phyloP scores from a whole-genome alignment of 2,888 invertebrate species.

The Drosophila atripex region DNA sequence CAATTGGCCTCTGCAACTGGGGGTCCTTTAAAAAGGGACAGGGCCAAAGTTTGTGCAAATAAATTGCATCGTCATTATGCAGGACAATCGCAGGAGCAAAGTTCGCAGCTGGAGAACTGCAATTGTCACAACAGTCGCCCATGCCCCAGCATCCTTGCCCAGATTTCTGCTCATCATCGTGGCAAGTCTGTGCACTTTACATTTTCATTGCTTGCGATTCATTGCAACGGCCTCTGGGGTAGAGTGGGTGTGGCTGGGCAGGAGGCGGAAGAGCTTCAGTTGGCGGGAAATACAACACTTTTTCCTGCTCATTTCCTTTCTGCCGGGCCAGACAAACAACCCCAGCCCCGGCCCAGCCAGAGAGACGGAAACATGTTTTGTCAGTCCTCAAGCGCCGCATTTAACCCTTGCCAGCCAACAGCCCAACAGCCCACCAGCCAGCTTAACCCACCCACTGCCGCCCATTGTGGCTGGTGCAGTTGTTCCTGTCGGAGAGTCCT shows the following conservation, averaged over 20 bases:
- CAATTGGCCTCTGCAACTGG: slow-evolving; percentile 16
- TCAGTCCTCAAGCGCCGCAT: slow-evolving; percentile 70
- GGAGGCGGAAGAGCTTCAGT: slow-evolving; percentile 18
- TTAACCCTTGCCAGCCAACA: slow-evolving; percentile 64
- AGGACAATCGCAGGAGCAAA: slow-evolving; percentile 18
- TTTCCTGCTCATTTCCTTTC: slow-evolving; percentile 71
- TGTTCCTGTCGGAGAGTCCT: slow-evolving; percentile 55
- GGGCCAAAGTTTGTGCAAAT: slow-evolving; percentile 68
- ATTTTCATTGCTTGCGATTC: slow-evolving; percentile 70
- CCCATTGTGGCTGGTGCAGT: slow-evolving; percentile 47
- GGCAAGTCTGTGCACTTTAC: slow-evolving; percentile 54
- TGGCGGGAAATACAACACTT: slow-evolving; percentile 58
- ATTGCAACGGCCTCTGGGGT: slow-evolving; percentile 44
- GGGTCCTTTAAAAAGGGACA: background rate
- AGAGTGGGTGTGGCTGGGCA: slow-evolving; percentile 4
- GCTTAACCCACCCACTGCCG: slow-evolving; percentile 29
- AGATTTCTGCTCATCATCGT: slow-evolving; percentile 53
- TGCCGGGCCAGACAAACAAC: slow-evolving; percentile 29
- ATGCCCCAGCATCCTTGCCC: slow-evolving; percentile 28
- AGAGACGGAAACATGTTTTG: slow-evolving; percentile 75
- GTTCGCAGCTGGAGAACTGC: slow-evolving; percentile 31
- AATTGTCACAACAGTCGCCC: slow-evolving; percentile 43
- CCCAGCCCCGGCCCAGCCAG: slow-evolving; percentile 19
- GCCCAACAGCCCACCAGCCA: background rate
- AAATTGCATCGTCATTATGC: slow-evolving; percentile 66